Base-by-base conservation (phyloP, 2,113 vertebrate genomes). In the Struthio camelus region DNA sequence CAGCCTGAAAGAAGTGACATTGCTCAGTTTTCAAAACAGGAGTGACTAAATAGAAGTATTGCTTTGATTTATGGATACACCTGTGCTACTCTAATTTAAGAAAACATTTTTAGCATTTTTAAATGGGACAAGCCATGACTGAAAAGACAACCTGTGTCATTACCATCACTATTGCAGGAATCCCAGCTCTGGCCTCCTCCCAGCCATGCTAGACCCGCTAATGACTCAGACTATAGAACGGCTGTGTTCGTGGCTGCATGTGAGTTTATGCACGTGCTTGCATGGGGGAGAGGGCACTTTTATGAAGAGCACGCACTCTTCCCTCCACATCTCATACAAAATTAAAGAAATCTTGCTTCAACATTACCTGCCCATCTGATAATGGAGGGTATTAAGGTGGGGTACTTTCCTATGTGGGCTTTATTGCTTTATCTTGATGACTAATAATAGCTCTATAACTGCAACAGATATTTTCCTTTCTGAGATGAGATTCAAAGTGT, bases 171-270 rank as follows among this genome's bases (percentile, higher is more conserved):
- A 44, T 64, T 95, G 80, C 27, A 71, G 36, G 54, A 75, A 78
- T 86, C 53, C 54, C n/a, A 22, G 10, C 59, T 67, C 69, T 50
- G 73, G 32, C 46, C 23, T 91, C 73, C 75, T 62, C 67, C 48
- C 73, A 53, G n/a, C 24, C 0, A 0, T 10, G 36, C 65, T 71
- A 0, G 13, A 34, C 27, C 16, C 7, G 9, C 23, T 23, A 12
- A 54, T 51, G 77, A 34, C 27, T 64, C 51, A 34, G 48, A 1
- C 32, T 65, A 13, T 3, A 3, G 22, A 16, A 3, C 6, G 17
- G 56, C 32, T 73, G 14, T 36, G 9, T 38, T 64, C 56, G 15
- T 80, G 28, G 42, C 67, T 61, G 2, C 18, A 11, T 1, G 7
- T 17, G 10, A 32, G 28, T 28, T 59, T 24, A 8, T 5, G 0